Evolutionary conservation across 2,888 invertebrate genomes (phyloP).

Genomic region (Diadromus collaris): DNA sequence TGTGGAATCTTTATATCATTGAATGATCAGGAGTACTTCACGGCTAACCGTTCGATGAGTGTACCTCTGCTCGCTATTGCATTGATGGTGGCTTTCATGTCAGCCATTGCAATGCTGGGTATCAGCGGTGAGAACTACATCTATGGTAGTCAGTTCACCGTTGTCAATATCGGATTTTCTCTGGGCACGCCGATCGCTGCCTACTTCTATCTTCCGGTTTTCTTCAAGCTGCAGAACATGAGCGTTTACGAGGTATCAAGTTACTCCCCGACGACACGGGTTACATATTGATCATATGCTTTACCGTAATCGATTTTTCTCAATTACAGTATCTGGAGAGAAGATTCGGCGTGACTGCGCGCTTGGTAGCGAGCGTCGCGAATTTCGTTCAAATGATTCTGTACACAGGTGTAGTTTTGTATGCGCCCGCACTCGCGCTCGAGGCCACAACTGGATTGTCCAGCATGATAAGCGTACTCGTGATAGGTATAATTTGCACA

Average conservation of each 20-base stretch:
- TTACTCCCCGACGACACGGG: neutral
- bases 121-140: slow-evolving; percentile 94
- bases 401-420: slow-evolving; percentile 83
- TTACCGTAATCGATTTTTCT: neutral
- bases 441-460: slow-evolving; percentile 81
- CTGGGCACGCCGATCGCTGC: slow-evolving; percentile 90
- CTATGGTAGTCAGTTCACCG: slow-evolving; percentile 90
- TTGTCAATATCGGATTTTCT: slow-evolving; percentile 89
- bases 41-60: slow-evolving; percentile 91
- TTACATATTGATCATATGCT: neutral
- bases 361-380: slow-evolving; percentile 81
- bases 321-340: slow-evolving; percentile 83
- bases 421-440: slow-evolving; percentile 84
- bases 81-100: slow-evolving; percentile 97
- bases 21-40: slow-evolving; percentile 87
- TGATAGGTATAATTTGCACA: slow-evolving; percentile 87
- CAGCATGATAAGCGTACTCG: slow-evolving; percentile 78
- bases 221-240: slow-evolving; percentile 90
- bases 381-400: slow-evolving; percentile 83
- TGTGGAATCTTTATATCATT: neutral
- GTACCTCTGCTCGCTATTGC: slow-evolving; percentile 92
- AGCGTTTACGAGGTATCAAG: slow-evolving; percentile 90
- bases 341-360: slow-evolving; percentile 82
- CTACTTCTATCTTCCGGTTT: slow-evolving; percentile 91
- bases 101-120: slow-evolving; percentile 93